Conservation (phyloP, 2,888 invertebrate species). For the Augochlorella aurata region DNA sequence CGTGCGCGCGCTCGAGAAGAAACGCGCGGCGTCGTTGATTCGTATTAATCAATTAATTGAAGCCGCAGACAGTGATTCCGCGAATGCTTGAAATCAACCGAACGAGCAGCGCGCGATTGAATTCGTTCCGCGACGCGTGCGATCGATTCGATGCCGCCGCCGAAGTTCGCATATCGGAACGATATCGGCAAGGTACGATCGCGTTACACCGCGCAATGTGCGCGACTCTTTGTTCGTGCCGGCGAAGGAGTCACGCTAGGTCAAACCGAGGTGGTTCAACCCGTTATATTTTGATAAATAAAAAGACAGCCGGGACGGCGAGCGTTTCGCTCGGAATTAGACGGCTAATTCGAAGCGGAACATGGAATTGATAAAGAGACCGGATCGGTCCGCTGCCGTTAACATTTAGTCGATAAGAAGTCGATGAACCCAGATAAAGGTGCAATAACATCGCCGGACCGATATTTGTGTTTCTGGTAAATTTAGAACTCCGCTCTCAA, state of each 20-base stretch:
- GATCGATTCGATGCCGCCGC: background rate
- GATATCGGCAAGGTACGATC: background rate
- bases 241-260: background rate
- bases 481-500: background rate
- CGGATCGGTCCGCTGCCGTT: background rate
- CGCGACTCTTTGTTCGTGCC: background rate
- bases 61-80: too few relatives aligned
- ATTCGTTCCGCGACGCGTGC: too few relatives aligned
- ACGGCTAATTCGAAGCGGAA: background rate
- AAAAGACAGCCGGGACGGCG: background rate
- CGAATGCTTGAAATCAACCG: too few relatives aligned
- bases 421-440: constrained; percentile 26
- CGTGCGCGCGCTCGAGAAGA: background rate
- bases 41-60: too few relatives aligned
- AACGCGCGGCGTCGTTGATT: too few relatives aligned
- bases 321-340: constrained; percentile 5
- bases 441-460: background rate
- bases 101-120: too few relatives aligned
- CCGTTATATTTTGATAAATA: background rate
- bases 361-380: constrained; percentile 11
- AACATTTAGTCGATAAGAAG: constrained; percentile 25
- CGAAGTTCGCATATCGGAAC: background rate
- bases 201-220: background rate
- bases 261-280: background rate
- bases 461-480: background rate